Percentiles rank a stretch among this genome's conserved stretches.
Conservation (phyloP, 2,797 vertebrate genomes). For the Notolabrus celidotus region DNA sequence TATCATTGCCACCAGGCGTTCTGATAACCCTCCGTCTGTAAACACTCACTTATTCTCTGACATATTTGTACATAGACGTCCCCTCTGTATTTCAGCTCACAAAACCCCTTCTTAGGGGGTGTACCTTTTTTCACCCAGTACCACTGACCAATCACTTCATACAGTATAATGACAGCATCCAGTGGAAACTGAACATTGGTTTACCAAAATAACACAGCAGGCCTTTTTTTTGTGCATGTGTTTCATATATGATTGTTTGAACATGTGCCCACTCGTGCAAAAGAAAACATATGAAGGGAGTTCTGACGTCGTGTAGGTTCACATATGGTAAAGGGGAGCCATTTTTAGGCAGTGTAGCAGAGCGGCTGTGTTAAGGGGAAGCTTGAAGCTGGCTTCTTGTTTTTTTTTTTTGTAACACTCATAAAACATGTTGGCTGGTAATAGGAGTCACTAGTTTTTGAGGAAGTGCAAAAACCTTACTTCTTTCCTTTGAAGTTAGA, state of each 20-base stretch:
- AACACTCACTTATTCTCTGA: conserved; percentile 1
- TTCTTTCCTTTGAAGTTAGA: no score
- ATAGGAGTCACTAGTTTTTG: neutral
- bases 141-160: neutral
- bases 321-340: conserved; percentile 35
- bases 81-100: neutral
- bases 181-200: conserved; percentile 16
- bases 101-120: neutral
- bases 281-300: conserved; percentile 19
- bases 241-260: conserved; percentile 24
- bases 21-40: neutral
- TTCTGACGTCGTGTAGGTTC: conserved; percentile 47
- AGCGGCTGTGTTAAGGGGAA: conserved; percentile 57
- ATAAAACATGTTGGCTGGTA: conserved; percentile 16
- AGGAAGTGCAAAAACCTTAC: neutral
- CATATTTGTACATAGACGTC: neutral
- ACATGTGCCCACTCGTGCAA: neutral
- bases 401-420: conserved; percentile 36
- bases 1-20: neutral
- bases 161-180: conserved; percentile 45
- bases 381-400: conserved; percentile 51
- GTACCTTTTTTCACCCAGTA: conserved; percentile 38
- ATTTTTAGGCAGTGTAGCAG: conserved; percentile 41
- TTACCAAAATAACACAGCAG: conserved; percentile 38
- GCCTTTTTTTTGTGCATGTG: neutral